Conservation (phyloP, 2,797 vertebrate species). For the Coregonus ussuriensis region DNA sequence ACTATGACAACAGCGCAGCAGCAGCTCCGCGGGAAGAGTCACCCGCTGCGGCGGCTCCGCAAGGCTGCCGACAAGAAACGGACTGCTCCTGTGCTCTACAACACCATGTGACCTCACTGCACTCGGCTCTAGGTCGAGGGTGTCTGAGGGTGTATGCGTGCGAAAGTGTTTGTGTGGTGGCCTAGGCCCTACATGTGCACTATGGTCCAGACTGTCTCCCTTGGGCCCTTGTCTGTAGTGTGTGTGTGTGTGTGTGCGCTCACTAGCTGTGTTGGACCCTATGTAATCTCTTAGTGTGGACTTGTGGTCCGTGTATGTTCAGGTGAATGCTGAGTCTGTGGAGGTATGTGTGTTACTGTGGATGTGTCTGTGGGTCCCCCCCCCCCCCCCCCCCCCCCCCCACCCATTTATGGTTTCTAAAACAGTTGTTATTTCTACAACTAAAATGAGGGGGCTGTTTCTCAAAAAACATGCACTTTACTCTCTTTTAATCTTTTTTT, state of each 20-base stretch:
- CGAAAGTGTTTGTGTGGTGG: too few relatives aligned
- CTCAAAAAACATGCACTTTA: constrained; percentile 79
- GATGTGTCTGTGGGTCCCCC: not conserved
- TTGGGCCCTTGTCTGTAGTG: not conserved
- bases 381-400: too few relatives aligned
- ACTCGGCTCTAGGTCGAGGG: constrained; percentile 18
- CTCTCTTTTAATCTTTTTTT: constrained; percentile 51
- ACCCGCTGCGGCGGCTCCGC: constrained; percentile 81
- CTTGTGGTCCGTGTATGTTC: constrained; percentile 54
- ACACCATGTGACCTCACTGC: constrained; percentile 87
- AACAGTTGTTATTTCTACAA: constrained; percentile 29
- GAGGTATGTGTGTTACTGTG: not conserved
- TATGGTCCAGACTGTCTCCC: too few relatives aligned
- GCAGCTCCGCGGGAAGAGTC: constrained; percentile 73
- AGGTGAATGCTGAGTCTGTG: constrained; percentile 44
- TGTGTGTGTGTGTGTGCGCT: not conserved
- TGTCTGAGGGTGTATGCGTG: constrained; percentile 27
- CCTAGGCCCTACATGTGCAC: too few relatives aligned
- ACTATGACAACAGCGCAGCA: constrained; percentile 69
- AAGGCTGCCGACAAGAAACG: constrained; percentile 85
- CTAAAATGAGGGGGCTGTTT: constrained; percentile 49
- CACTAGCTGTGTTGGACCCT: constrained; percentile 28
- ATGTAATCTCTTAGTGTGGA: constrained; percentile 40
- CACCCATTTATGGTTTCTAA: too few relatives aligned
- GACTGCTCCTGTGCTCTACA: constrained; percentile 87